phyloP scores from a whole-genome alignment of 2,888 invertebrate genomes.

The Lasioglossum marginatum region DNA sequence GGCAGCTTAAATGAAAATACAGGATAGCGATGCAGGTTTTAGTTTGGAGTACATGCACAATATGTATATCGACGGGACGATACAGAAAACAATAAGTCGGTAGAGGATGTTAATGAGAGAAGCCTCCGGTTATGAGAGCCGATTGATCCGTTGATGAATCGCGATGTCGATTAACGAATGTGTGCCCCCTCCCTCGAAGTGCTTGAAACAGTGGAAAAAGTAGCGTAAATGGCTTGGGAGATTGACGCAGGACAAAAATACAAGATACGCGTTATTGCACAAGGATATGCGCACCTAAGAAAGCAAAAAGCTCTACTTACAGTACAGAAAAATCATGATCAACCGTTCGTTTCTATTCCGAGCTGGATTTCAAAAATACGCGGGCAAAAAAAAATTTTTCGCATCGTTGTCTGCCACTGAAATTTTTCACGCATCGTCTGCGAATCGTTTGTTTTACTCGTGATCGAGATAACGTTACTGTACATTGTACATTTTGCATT shows the following conservation, averaged over 20 bases:
- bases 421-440: too few species aligned
- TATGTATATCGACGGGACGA: not conserved
- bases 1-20: not conserved
- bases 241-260: not conserved
- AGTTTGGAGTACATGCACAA: not conserved
- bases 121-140: not conserved
- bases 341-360: constrained; percentile 19
- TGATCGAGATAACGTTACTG: too few species aligned
- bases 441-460: too few species aligned
- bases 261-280: constrained; percentile 24
- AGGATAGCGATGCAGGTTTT: not conserved
- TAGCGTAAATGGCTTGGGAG: not conserved
- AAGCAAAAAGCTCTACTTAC: not conserved
- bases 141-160: not conserved
- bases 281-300: not conserved
- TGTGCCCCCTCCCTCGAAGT: constrained; percentile 50
- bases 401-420: not conserved
- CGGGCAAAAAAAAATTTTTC: not conserved
- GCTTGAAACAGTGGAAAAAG: constrained; percentile 21
- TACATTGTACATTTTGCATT: too few species aligned
- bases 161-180: constrained; percentile 19
- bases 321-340: not conserved
- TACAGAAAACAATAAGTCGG: not conserved
- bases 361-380: not conserved
- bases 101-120: not conserved